These are phyloP conservation scores for Alligator mississippiensis DNA, from an alignment of 2,113 vertebrate species.

Conservation along the genomic window DNA sequence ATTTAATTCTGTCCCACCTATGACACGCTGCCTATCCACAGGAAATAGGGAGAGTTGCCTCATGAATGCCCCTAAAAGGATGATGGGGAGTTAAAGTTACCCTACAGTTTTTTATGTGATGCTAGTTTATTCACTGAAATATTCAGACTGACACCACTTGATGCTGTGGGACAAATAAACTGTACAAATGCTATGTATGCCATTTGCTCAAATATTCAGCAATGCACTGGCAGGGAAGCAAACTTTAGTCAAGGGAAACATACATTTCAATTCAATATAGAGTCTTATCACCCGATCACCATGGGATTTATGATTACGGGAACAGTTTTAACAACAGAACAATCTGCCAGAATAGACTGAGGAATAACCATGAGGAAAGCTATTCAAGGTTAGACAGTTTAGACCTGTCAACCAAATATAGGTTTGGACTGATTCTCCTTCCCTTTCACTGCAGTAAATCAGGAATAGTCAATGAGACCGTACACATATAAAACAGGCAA, in stretches of 20 bases:
- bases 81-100: rapidly evolving
- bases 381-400: constrained; percentile 42
- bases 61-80: neutral
- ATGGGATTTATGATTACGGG: constrained; percentile 53
- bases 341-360: constrained; percentile 39
- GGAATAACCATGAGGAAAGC: constrained; percentile 36
- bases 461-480: neutral
- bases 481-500: neutral
- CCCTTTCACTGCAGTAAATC: neutral
- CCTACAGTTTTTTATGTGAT: neutral
- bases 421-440: neutral
- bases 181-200: neutral
- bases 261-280: constrained; percentile 48
- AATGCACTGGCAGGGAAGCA: neutral
- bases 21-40: neutral
- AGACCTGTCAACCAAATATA: neutral
- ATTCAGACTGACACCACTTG: constrained; percentile 10
- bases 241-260: constrained; percentile 27
- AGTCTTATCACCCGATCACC: constrained; percentile 17
- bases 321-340: constrained; percentile 36
- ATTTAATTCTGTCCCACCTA: neutral
- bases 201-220: neutral
- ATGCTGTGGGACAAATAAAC: neutral
- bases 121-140: neutral
- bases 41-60: neutral